Evolutionary conservation across 2,113 vertebrate species (phyloP).

Genomic region (Prietella phreatophila): DNA sequence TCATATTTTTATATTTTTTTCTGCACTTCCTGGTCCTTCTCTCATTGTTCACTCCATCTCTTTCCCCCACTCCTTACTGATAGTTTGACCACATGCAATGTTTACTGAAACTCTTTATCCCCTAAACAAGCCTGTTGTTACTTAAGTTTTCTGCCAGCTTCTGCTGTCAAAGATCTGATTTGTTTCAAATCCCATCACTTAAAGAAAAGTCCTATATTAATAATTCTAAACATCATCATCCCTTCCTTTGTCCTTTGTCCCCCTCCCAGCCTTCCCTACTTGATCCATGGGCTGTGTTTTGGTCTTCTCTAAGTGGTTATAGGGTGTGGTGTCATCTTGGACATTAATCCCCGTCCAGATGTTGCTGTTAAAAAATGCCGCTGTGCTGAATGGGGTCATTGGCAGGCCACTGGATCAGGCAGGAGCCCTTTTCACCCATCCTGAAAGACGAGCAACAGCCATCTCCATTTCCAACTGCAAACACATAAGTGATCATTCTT

Average conservation of each 20-base stretch:
- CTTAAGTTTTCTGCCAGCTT: background rate
- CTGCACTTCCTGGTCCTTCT: background rate
- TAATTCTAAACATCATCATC: conserved; percentile 41
- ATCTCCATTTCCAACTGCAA: conserved; percentile 10
- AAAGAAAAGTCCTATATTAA: conserved; percentile 21
- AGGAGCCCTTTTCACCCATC: background rate
- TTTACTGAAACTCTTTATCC: conserved; percentile 17
- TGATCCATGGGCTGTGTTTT: conserved; percentile 31
- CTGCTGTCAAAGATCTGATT: background rate
- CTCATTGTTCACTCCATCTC: background rate
- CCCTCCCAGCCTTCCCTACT: background rate
- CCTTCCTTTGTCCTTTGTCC: background rate
- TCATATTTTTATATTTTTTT: background rate
- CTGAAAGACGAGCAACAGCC: background rate
- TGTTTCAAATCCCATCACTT: conserved; percentile 11
- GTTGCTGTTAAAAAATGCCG: conserved; percentile 15
- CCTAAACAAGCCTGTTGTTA: conserved; percentile 18
- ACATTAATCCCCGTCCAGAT: conserved; percentile 39
- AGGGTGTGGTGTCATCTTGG: conserved; percentile 38
- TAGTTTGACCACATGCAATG: conserved; percentile 8
- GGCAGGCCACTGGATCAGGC: conserved; percentile 12
- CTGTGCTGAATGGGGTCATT: conserved; percentile 31
- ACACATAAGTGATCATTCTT: conserved; percentile 24
- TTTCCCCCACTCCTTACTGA: background rate
- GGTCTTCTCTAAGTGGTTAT: conserved; percentile 18